Percentiles rank a stretch among this genome's conserved stretches.
phyloP scores from a whole-genome alignment of 2,888 invertebrate species.

The Tachina fera region DNA sequence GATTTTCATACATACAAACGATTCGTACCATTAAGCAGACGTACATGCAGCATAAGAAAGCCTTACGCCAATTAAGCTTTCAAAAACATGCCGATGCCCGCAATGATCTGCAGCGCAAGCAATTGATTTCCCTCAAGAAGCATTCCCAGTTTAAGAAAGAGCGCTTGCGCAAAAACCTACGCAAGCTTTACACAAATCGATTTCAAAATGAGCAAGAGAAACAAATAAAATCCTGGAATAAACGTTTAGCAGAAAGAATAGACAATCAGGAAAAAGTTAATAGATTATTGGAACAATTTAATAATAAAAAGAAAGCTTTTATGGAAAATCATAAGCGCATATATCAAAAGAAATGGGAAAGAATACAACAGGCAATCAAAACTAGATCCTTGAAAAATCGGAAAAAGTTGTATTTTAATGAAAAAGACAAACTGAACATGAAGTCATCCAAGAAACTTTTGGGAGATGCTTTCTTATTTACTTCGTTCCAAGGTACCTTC shows the following conservation, averaged over 20 bases:
- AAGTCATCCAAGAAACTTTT: neutral
- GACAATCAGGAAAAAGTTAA: constrained; percentile 75
- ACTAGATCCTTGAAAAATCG: constrained; percentile 29
- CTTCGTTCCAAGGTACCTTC: constrained; percentile 75
- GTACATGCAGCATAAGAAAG: constrained; percentile 76
- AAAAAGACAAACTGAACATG: neutral
- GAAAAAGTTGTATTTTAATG: neutral
- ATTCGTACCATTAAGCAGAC: constrained; percentile 73
- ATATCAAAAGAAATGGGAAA: constrained; percentile 70
- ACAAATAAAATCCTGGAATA: constrained; percentile 77
- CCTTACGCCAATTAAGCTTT: constrained; percentile 75
- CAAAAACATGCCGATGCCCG: constrained; percentile 75
- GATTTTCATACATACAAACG: constrained; percentile 74
- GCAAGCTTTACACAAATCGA: constrained; percentile 72
- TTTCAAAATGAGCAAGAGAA: constrained; percentile 72
- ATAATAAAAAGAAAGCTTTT: constrained; percentile 72
- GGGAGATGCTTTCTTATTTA: constrained; percentile 65
- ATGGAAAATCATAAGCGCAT: constrained; percentile 73
- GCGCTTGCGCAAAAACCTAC: constrained; percentile 76
- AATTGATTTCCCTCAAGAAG: constrained; percentile 80
- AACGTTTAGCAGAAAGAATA: constrained; percentile 78
- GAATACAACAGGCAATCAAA: constrained; percentile 70
- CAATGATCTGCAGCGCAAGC: constrained; percentile 78
- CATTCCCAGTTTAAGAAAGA: constrained; percentile 79
- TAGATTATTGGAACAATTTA: constrained; percentile 69